Evolutionary conservation across 2,113 vertebrate genomes (phyloP).

Genomic region (Paradoxurus hermaphroditus): DNA sequence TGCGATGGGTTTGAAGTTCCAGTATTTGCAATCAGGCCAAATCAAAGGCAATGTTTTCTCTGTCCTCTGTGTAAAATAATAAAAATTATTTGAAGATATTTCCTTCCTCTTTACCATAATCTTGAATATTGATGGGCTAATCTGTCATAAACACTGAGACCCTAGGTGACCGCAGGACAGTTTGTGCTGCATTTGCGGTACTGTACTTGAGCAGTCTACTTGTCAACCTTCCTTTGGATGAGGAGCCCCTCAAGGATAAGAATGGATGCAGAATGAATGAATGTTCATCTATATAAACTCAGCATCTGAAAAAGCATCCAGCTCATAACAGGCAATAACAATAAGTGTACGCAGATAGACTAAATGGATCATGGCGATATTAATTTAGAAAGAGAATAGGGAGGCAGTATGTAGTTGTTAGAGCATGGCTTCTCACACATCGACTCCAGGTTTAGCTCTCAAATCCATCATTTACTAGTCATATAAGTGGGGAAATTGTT

Average conservation of each 20-base stretch:
- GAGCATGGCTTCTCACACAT: neutral
- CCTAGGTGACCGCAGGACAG: neutral
- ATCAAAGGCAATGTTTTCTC: neutral
- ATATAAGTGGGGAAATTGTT: neutral
- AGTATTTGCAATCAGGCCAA: neutral
- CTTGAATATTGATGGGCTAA: neutral
- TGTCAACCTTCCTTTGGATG: neutral
- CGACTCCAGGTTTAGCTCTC: neutral
- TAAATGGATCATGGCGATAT: neutral
- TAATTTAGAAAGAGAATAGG: neutral
- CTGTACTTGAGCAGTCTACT: neutral
- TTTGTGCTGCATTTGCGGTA: neutral
- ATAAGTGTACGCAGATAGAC: neutral
- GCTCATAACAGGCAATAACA: neutral
- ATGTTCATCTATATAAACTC: neutral
- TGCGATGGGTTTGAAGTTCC: neutral
- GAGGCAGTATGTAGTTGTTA: neutral
- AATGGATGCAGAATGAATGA: neutral
- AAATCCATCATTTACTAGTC: neutral
- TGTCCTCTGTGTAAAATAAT: neutral
- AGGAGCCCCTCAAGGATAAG: neutral
- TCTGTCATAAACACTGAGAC: neutral
- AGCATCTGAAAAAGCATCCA: neutral
- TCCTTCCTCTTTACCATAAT: neutral
- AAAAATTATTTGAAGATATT: neutral